Evolutionary conservation across 2,113 vertebrate species (phyloP), one percentile per base, ranked within the genome.

Genomic region (Candoia aspera): DNA sequence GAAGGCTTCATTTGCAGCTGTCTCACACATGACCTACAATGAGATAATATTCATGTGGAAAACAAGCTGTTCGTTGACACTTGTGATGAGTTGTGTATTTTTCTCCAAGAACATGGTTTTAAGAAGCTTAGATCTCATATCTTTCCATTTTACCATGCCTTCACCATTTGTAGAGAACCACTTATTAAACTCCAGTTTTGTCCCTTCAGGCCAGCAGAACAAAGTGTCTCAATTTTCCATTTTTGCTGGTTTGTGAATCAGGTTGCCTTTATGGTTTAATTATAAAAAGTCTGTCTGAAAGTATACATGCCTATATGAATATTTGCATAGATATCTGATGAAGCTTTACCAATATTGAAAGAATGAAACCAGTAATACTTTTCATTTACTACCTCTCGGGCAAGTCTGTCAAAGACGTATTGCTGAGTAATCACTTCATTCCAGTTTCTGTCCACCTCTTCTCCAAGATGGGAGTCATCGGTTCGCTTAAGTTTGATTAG

Each of bases 381-480:
- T 92, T 42, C 64, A 91, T 26, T 29, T 87, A 94, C 6, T 91
- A 99, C 99, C 99, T 99, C 99, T 4, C 98, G 98, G 90, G 96
- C 97, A 55, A 99, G 98, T 88, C 99, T 97, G 95, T 98, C 97
- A 8, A 99, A 99, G 92, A 99, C 95, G 88, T 99, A 99, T 96
- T 99, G 99, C 97, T 99, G 98, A 0, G 99, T 99, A 92, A 98
- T 97, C 11, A 99, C 98, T 96, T 99, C 99, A 0, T 98, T 98
- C 99, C 99, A 99, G 98, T 99, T 99, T 88, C 99, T 98, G 94
- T 99, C 99, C 54, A 99, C 99, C 94, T 99, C 99, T 95, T 99
- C 99, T 1, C 99, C 99, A 10, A 99, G 98, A 90, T 99, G 98
- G 0, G 99, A 98, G 62, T 99, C 99, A 95, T 99, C 98, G 0